Evolutionary conservation across 1,140 invertebrate species (phyloP).

Genomic region (Drosophila varians): DNA sequence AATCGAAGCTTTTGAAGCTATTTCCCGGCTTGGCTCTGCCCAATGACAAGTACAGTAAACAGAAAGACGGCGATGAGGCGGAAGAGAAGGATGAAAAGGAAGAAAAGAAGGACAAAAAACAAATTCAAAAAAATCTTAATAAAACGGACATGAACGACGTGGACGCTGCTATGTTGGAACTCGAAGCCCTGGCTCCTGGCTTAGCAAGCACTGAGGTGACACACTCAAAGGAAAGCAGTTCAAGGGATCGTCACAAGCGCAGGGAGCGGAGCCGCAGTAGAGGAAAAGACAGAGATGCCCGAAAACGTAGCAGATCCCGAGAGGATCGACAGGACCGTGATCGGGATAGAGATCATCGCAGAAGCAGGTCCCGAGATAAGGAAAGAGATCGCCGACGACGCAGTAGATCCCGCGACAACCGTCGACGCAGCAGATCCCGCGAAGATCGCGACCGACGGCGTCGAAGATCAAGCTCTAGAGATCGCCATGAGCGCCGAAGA

Average conservation of each 20-base stretch:
- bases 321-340: conserved; percentile 9
- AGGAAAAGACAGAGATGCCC: conserved; percentile 4
- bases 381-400: conserved; percentile 51
- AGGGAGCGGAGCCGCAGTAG: conserved; percentile 42
- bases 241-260: conserved; percentile 41
- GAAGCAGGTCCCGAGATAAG: conserved; percentile 30
- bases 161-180: conserved; percentile 93
- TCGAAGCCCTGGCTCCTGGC: conserved; percentile 93
- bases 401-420: conserved; percentile 37
- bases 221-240: conserved; percentile 68
- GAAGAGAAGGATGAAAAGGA: conserved; percentile 59
- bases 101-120: conserved; percentile 63
- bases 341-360: conserved; percentile 15
- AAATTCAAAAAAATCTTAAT: conserved; percentile 48
- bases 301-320: neutral
- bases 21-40: conserved; percentile 96
- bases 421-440: conserved; percentile 58
- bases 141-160: conserved; percentile 84
- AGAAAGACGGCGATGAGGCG: conserved; percentile 79
- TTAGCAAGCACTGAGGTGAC: conserved; percentile 58
- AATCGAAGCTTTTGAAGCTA: conserved; percentile 85
- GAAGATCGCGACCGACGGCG: conserved; percentile 58
- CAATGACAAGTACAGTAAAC: conserved; percentile 88
- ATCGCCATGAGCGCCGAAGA: conserved; percentile 23
- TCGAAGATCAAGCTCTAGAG: conserved; percentile 35